Evolutionary conservation across 2,113 vertebrate species (phyloP).

Genomic region (Paralichthys olivaceus): DNA sequence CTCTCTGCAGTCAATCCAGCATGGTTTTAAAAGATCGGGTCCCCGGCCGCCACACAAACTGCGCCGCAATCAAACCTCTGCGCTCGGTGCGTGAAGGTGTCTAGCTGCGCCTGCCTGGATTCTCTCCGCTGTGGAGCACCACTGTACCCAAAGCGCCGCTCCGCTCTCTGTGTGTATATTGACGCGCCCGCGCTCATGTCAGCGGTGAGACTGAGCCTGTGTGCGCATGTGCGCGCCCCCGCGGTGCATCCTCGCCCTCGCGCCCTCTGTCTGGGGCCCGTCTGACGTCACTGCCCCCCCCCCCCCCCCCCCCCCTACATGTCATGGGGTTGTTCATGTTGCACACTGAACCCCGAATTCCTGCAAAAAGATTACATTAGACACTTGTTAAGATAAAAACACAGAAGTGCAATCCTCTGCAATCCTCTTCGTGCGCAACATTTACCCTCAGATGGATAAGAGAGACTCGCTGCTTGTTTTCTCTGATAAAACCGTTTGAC

Average conservation of each 20-base stretch:
- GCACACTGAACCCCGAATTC: slow-evolving; percentile 62
- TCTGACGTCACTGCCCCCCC: slow-evolving; percentile 76
- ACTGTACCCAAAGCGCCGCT: slow-evolving; percentile 70
- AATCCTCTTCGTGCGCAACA: slow-evolving; percentile 59
- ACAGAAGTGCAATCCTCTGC: slow-evolving; percentile 47
- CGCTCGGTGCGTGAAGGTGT: slow-evolving; percentile 68
- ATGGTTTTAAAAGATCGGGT: slow-evolving; percentile 78
- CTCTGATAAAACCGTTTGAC: slow-evolving; percentile 75
- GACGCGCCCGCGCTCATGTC: slow-evolving; percentile 76
- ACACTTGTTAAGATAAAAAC: slow-evolving; percentile 60
- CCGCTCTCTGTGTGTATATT: slow-evolving; percentile 75
- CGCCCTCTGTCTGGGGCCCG: slow-evolving; percentile 62
- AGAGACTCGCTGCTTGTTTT: slow-evolving; percentile 62
- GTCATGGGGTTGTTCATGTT: slow-evolving; percentile 62
- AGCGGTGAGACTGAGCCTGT: slow-evolving; percentile 72
- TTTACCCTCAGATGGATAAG: slow-evolving; percentile 74
- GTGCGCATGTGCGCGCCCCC: slow-evolving; percentile 78
- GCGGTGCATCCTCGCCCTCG: slow-evolving; percentile 61
- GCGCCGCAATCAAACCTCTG: slow-evolving; percentile 50
- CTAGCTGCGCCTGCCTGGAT: slow-evolving; percentile 62
- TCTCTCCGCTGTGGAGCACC: slow-evolving; percentile 59
- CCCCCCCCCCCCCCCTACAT: slow-evolving; percentile 10
- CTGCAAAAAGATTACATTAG: slow-evolving; percentile 76
- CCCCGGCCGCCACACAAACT: slow-evolving; percentile 57
- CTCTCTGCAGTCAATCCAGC: slow-evolving; percentile 84